These are phyloP conservation scores for Andinoacara biseriatus DNA, from an alignment of 2,113 vertebrate species.

Conservation along the genomic window DNA sequence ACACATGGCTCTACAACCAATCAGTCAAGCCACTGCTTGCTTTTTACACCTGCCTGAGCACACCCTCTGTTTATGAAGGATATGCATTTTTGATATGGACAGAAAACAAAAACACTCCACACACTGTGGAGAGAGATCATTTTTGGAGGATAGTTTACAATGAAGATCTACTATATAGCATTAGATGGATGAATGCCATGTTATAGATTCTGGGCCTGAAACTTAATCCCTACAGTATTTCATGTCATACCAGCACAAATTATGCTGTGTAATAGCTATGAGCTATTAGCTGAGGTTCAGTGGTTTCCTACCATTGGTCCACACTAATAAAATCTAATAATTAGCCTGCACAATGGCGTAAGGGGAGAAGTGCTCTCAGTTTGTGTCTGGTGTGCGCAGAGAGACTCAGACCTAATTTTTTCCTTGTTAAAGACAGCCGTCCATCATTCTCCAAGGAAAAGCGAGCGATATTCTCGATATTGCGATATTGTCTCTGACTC, in stretches of 20 bases:
- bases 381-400: slow-evolving; percentile 21
- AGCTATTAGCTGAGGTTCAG: slow-evolving; percentile 34
- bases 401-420: slow-evolving; percentile 63
- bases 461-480: slow-evolving; percentile 17
- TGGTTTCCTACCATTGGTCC: slow-evolving; percentile 38
- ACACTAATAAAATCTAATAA: slow-evolving; percentile 59
- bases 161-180: background rate
- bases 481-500: slow-evolving; percentile 45
- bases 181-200: background rate
- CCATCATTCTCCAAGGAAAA: slow-evolving; percentile 50
- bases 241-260: slow-evolving; percentile 27
- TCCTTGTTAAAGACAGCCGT: slow-evolving; percentile 42
- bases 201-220: background rate
- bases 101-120: background rate
- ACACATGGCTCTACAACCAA: background rate
- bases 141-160: background rate
- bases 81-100: background rate
- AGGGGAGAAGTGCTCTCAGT: slow-evolving; percentile 34
- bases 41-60: background rate
- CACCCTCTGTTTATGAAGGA: background rate
- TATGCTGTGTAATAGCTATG: slow-evolving; percentile 25
- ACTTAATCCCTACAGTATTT: background rate
- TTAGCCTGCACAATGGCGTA: slow-evolving; percentile 49
- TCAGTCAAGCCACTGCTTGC: background rate
- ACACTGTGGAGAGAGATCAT: background rate